Evolutionary conservation across 2,113 vertebrate species (phyloP), one percentile per base, ranked within the genome.

Genomic region (Regulus satrapa): DNA sequence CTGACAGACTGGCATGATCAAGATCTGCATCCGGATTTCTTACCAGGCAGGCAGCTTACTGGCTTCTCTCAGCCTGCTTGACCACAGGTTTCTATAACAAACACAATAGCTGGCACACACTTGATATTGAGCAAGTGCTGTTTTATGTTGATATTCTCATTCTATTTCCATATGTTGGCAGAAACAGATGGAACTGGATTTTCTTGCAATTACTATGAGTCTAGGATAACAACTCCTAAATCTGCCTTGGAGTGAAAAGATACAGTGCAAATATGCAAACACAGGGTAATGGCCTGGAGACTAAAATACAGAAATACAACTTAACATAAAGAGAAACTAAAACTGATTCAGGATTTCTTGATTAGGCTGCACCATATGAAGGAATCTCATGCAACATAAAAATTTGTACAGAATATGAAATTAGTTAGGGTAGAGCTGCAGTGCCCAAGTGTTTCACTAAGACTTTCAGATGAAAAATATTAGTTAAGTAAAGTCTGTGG

Each of bases 101-200:
- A 93, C 67, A 90, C 31, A 94, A 94, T 95, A 84, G 72, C 61
- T 92, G 92, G 88, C 23, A 1, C 55, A n/a, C 31, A 88, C 46
- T 88, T 80, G 55, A 79, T 88, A 87, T 74, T 92, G 88, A 92
- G 55, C 85, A 93, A 96, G 79, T 95, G 90, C 31, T 1, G 1
- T 93, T 94, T 90, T 67, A 59, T 92, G 90, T 94, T 95, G 91
- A 86, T 95, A 94, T 84, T 94, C 88, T 96, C 72, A 90, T 94
- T 96, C 91, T 93, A 80, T 86, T 96, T 95, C 96, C 85, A 64
- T 89, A 86, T 90, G 88, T 71, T 96, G 88, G 85, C 88, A 93
- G 88, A 96, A 96, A 96, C 82, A 96, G 93, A 96, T 95, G 90
- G 82, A 92, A 95, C 75, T 75, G 92, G 90, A 95, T 97, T 96